These are phyloP conservation scores for Ceuthmochares aereus DNA, from an alignment of 2,113 vertebrate genomes.

Conservation along the genomic window DNA sequence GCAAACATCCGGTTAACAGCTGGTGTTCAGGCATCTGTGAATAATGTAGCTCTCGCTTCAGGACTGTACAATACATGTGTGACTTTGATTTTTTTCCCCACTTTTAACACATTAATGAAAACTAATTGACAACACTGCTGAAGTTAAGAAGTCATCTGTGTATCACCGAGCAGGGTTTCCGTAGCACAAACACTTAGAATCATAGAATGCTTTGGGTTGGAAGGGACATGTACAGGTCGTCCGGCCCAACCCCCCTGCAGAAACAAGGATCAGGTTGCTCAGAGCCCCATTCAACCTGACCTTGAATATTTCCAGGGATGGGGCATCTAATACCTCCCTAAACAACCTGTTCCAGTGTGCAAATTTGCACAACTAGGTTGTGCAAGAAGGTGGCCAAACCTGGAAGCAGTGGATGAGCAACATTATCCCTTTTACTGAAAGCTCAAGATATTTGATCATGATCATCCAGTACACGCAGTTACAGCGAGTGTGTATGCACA, in stretches of 20 bases:
- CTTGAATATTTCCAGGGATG: too few species aligned
- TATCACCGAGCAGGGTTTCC: fast-evolving
- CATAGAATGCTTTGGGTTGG: too few species aligned
- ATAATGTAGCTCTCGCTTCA: neutral
- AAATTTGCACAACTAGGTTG: neutral
- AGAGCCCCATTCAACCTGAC: too few species aligned
- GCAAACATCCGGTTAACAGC: neutral
- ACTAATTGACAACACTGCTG: fast-evolving
- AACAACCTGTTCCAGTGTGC: too few species aligned
- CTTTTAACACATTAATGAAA: neutral
- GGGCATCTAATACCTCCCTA: too few species aligned
- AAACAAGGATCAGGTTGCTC: too few species aligned
- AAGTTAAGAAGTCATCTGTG: neutral
- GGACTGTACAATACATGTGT: fast-evolving
- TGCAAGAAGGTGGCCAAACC: neutral
- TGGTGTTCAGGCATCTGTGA: neutral
- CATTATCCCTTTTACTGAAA: neutral
- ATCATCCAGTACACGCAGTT: fast-evolving
- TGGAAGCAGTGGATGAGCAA: neutral
- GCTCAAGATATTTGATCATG: neutral
- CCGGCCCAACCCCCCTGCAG: too few species aligned
- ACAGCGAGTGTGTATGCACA: fast-evolving
- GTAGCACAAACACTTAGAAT: fast-evolving
- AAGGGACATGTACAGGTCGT: too few species aligned
- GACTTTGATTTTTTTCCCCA: fast-evolving